These are phyloP conservation scores for Chymomyza procnemis DNA, from an alignment of 2,888 invertebrate genomes.

Conservation along the genomic window DNA sequence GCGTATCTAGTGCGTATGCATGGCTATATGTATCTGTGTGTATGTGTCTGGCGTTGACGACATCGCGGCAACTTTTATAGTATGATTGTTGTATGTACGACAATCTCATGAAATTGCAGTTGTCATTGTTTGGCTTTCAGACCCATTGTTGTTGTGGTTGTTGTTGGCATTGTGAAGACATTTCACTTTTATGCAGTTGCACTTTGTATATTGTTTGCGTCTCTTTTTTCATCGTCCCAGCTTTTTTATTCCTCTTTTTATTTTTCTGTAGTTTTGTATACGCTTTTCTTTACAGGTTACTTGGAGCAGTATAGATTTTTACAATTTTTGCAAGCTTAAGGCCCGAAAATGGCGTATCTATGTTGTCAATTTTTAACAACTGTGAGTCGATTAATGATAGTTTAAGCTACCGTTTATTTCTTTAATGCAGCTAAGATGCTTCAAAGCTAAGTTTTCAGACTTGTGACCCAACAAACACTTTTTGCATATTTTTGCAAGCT, in stretches of 20 bases:
- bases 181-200: slow-evolving; percentile 73
- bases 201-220: slow-evolving; percentile 70
- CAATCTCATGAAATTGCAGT: slow-evolving; percentile 50
- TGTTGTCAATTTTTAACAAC: too few relatives aligned
- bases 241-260: slow-evolving; percentile 49
- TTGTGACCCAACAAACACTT: too few relatives aligned
- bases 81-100: slow-evolving; percentile 18
- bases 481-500: too few relatives aligned
- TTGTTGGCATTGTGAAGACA: slow-evolving; percentile 69
- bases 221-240: slow-evolving; percentile 30
- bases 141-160: slow-evolving; percentile 36
- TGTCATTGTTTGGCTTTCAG: slow-evolving; percentile 51
- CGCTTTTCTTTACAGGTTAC: not conserved
- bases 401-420: too few relatives aligned
- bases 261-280: slow-evolving; percentile 13
- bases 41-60: slow-evolving; percentile 2
- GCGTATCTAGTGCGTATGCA: slow-evolving; percentile 1
- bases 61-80: slow-evolving; percentile 27
- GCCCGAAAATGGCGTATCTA: too few relatives aligned
- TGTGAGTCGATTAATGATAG: too few relatives aligned
- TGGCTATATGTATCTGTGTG: slow-evolving; percentile 19
- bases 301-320: too few relatives aligned
- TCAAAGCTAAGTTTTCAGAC: too few relatives aligned
- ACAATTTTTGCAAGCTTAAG: too few relatives aligned
- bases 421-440: too few relatives aligned